Conservation (phyloP, 2,888 invertebrate genomes). For the Epinotia brunnichana region DNA sequence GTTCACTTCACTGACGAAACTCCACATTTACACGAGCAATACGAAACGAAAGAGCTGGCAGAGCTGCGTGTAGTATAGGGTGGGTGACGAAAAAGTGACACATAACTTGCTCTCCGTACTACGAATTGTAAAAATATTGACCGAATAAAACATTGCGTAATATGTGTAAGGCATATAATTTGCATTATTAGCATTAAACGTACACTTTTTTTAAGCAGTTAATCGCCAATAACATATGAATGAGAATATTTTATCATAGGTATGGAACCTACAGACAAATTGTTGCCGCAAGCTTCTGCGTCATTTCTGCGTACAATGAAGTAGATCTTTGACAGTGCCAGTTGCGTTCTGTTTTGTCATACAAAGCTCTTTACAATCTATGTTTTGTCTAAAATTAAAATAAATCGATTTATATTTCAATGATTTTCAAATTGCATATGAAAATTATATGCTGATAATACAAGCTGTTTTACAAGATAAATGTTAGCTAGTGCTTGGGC, state of each 20-base stretch:
- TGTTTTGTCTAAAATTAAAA: no score
- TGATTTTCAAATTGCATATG: background rate
- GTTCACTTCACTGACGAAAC: slow-evolving; percentile 46
- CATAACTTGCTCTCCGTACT: slow-evolving; percentile 17
- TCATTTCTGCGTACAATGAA: slow-evolving; percentile 16
- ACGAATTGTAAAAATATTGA: background rate
- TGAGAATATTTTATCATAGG: background rate
- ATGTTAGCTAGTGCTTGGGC: background rate
- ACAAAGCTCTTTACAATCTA: no score
- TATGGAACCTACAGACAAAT: background rate
- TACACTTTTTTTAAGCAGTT: background rate
- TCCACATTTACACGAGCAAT: slow-evolving; percentile 55
- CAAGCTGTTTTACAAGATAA: background rate
- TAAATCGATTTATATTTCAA: no score
- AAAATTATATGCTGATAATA: background rate
- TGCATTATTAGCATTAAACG: background rate
- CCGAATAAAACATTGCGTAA: background rate
- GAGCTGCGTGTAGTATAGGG: slow-evolving; percentile 5
- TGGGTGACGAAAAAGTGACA: slow-evolving; percentile 31
- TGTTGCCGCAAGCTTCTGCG: background rate
- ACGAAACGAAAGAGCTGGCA: slow-evolving; percentile 13
- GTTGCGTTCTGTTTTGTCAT: background rate
- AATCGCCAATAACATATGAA: background rate
- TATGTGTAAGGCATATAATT: background rate
- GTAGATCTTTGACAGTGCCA: background rate